These are phyloP conservation scores for Damaliscus lunatus DNA, from an alignment of 2,113 vertebrate species.

Conservation along the genomic window DNA sequence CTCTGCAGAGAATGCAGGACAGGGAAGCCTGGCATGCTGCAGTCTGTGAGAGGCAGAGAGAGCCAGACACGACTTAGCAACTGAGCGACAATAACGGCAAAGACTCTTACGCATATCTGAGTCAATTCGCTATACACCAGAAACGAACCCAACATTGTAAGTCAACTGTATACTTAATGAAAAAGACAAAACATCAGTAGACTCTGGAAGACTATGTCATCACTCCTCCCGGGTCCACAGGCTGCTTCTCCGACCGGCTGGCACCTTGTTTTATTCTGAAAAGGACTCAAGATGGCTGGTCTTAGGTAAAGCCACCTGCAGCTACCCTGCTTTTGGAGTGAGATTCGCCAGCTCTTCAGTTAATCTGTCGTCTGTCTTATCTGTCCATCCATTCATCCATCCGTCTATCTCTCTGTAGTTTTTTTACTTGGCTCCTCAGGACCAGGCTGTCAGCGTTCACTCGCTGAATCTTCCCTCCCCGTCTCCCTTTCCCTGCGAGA, in stretches of 20 bases:
- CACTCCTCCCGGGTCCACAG: accelerated
- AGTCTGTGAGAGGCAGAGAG: neutral
- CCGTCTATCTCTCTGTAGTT: accelerated
- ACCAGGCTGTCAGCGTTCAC: neutral
- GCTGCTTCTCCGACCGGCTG: accelerated
- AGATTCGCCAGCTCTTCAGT: neutral
- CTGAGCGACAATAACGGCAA: neutral
- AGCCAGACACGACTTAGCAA: neutral
- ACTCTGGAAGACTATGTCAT: accelerated
- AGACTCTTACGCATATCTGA: accelerated
- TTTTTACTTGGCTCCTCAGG: neutral
- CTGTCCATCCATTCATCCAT: neutral
- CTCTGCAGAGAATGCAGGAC: neutral
- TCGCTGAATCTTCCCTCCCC: neutral
- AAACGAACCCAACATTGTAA: neutral
- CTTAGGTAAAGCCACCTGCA: accelerated
- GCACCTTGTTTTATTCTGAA: neutral
- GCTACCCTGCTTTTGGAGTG: neutral
- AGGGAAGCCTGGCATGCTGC: neutral
- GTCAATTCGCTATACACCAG: neutral
- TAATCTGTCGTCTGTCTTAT: neutral
- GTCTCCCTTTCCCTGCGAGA: neutral
- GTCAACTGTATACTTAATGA: accelerated
- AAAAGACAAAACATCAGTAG: no score
- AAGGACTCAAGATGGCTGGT: neutral